Evolutionary conservation across 2,888 invertebrate genomes (phyloP), one percentile per base, ranked within the genome.

Genomic region (Ptychoptera albimana): DNA sequence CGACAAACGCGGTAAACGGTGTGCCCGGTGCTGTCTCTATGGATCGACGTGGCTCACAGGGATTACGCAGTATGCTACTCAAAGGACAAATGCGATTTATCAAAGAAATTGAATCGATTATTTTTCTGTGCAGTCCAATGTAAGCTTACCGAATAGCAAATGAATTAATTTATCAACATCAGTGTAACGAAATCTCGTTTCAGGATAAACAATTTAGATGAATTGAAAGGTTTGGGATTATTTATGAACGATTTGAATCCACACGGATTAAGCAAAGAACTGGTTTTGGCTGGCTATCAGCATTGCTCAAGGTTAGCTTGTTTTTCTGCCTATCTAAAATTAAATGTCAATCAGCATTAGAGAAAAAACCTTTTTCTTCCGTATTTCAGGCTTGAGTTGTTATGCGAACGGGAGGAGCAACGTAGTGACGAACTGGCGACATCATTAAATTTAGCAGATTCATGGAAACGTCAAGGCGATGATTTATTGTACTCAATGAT

Each of bases 401-500:
- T 83, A 69, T 87, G 82, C 51, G 87, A 87, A 55, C 78, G 80
- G 46, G 87, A 85, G 1, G 88, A 87, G 56, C 77, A 76, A 54
- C 73, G 86, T 46, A 82, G 85, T 34, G 72, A 74, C 44, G 82
- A 86, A 46, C 65, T 92, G 47, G 84, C 86, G 56, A 78, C 79
- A 51, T 87, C 82, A 34, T 72, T 86, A 55, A 71, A 77, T 43
- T 67, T 87, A 14, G 67, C 83, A 12, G 88, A 89, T 57, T 77
- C 81, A 31, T 89, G 88, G 87, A 86, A 88, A 60, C 74, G 79
- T 46, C 76, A 82, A 51, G 84, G 88, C 1, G 88, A 92, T 57
- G 84, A 85, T 51, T 68, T 92, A 5, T 67, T 92, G 0, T 91
- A 91, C 58, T 88, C 91, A 1, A 92, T 92, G 91, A 87, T 92